A percentile compares a stretch with the other conserved stretches of the same genome.
Evolutionary conservation across 2,113 vertebrate genomes (phyloP).

Genomic region (Litocranius walleri): DNA sequence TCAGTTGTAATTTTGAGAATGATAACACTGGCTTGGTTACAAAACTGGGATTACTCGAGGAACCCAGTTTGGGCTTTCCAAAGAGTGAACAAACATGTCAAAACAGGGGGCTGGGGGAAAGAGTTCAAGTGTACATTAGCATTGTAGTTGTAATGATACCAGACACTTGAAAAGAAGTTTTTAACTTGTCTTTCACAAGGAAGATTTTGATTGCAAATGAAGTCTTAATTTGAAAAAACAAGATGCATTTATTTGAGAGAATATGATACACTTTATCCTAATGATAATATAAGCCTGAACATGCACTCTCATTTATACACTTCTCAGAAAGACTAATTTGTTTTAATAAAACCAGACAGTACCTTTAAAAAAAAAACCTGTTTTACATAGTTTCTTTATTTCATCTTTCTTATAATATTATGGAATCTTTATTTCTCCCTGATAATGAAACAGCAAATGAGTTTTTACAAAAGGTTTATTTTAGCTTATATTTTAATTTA

Average conservation of each 20-base stretch:
- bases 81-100: constrained; percentile 6
- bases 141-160: constrained; percentile 1
- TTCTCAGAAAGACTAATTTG: constrained; percentile 6
- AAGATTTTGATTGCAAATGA: constrained; percentile 42
- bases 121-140: constrained; percentile 19
- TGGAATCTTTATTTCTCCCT: neutral
- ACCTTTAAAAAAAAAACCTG: neutral
- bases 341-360: constrained; percentile 42
- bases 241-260: neutral
- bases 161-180: constrained; percentile 31
- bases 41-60: constrained; percentile 39
- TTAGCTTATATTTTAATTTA: constrained; percentile 10
- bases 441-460: neutral
- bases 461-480: neutral
- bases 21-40: constrained; percentile 53
- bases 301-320: neutral
- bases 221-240: constrained; percentile 39
- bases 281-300: constrained; percentile 37
- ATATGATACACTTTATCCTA: constrained; percentile 8
- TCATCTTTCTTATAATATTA: constrained; percentile 28
- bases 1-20: constrained; percentile 67
- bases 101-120: neutral
- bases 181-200: constrained; percentile 50
- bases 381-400: neutral
- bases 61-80: constrained; percentile 13